phyloP scores from a whole-genome alignment of 2,797 vertebrate genomes.

The Odontamblyopus rebecca region DNA sequence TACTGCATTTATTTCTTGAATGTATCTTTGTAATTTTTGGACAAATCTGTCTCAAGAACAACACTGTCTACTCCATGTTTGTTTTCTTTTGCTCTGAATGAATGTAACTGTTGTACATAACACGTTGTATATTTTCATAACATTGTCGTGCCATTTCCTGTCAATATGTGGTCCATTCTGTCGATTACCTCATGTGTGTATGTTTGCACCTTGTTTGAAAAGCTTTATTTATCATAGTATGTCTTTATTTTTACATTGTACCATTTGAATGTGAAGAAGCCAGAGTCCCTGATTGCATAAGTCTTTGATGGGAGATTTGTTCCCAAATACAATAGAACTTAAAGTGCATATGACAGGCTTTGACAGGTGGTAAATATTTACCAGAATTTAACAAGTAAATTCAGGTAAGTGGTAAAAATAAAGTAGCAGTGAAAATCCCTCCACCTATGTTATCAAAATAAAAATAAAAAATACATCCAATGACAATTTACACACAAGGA shows the following conservation, averaged over 20 bases:
- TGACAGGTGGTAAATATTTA: too few species aligned
- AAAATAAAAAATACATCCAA: too few species aligned
- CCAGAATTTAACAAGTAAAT: too few species aligned
- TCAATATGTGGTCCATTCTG: slow-evolving; percentile 57
- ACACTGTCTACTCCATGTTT: slow-evolving; percentile 48
- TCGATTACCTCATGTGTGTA: slow-evolving; percentile 56
- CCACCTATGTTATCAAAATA: too few species aligned
- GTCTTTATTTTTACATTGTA: slow-evolving; percentile 46
- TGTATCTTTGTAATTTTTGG: slow-evolving; percentile 59
- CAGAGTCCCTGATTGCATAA: slow-evolving; percentile 42
- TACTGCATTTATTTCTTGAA: slow-evolving; percentile 62
- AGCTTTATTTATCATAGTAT: slow-evolving; percentile 52
- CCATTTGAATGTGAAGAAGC: slow-evolving; percentile 70
- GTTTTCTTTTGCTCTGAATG: slow-evolving; percentile 50
- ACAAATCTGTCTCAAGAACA: slow-evolving; percentile 60
- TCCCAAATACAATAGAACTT: slow-evolving; percentile 49
- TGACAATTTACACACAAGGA: too few species aligned
- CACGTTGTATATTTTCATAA: slow-evolving; percentile 63
- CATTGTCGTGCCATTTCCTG: slow-evolving; percentile 61
- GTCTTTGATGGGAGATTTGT: slow-evolving; percentile 44
- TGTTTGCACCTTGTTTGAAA: slow-evolving; percentile 46
- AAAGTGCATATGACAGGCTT: too few species aligned
- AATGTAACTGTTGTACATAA: slow-evolving; percentile 68
- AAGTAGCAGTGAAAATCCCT: too few species aligned
- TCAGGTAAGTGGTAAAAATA: too few species aligned